These are phyloP conservation scores for Cheiracanthium punctorium DNA, from an alignment of 2,888 invertebrate genomes.

Conservation along the genomic window DNA sequence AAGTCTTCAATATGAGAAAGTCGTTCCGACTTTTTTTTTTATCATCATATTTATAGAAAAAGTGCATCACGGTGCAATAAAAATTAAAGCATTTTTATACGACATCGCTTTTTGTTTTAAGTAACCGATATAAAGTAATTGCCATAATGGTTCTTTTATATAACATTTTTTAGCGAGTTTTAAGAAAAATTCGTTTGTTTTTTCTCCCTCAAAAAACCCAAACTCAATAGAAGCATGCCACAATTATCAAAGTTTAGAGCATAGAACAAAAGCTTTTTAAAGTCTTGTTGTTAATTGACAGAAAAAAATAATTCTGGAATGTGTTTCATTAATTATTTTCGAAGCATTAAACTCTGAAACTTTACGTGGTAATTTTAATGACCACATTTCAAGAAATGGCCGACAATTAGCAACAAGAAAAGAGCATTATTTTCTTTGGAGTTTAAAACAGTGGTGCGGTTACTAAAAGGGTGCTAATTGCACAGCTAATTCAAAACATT, in stretches of 20 bases:
- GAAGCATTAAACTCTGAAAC: conserved; percentile 59
- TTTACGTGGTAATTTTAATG: conserved; percentile 57
- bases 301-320: conserved; percentile 34
- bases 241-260: conserved; percentile 50
- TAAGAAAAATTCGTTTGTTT: conserved; percentile 8
- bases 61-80: neutral
- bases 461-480: conserved; percentile 10
- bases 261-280: conserved; percentile 59
- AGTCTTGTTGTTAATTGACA: conserved; percentile 53
- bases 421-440: conserved; percentile 18
- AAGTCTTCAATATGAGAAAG: neutral
- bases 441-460: conserved; percentile 2
- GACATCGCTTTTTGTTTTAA: neutral
- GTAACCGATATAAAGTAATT: conserved; percentile 10
- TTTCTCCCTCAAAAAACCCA: neutral
- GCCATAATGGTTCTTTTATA: conserved; percentile 34
- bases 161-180: neutral
- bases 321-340: conserved; percentile 66
- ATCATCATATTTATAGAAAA: neutral
- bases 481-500: neutral
- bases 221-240: conserved; percentile 27
- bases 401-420: conserved; percentile 46
- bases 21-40: neutral
- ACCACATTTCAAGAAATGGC: conserved; percentile 55
- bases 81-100: neutral